Percentiles rank a stretch among this genome's conserved stretches.
Evolutionary conservation across 2,888 invertebrate species (phyloP).

Genomic region (Ischnura elegans): DNA sequence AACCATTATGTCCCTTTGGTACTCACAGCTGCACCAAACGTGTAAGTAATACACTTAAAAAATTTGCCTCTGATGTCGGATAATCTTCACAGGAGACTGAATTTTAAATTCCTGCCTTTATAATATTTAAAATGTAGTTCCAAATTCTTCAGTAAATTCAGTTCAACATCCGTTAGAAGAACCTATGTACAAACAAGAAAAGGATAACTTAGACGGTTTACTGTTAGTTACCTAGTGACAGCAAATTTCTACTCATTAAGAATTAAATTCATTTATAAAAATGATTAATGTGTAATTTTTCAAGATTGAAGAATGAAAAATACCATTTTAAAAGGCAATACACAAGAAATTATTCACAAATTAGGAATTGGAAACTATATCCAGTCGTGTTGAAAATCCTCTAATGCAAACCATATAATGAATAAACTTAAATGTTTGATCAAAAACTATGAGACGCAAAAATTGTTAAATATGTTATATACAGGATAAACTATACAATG

Average conservation of each 20-base stretch:
- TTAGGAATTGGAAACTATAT: background rate
- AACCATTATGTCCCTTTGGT: background rate
- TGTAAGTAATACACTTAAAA: background rate
- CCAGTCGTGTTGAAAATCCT: background rate
- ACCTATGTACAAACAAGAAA: background rate
- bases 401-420: background rate
- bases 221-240: background rate
- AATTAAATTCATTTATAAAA: background rate
- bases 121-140: background rate
- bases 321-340: background rate
- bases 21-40: constrained; percentile 40
- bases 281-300: background rate
- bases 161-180: constrained; percentile 15
- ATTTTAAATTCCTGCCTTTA: background rate
- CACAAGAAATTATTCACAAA: background rate
- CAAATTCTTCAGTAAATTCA: constrained; percentile 36
- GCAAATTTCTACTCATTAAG: background rate
- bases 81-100: constrained; percentile 34
- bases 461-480: background rate
- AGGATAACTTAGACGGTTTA: background rate
- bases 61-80: constrained; percentile 38
- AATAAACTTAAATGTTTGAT: background rate
- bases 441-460: background rate
- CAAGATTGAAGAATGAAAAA: background rate
- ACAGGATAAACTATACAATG: background rate